These are phyloP conservation scores for Diaperis boleti DNA, from an alignment of 2,888 invertebrate species.

Conservation along the genomic window DNA sequence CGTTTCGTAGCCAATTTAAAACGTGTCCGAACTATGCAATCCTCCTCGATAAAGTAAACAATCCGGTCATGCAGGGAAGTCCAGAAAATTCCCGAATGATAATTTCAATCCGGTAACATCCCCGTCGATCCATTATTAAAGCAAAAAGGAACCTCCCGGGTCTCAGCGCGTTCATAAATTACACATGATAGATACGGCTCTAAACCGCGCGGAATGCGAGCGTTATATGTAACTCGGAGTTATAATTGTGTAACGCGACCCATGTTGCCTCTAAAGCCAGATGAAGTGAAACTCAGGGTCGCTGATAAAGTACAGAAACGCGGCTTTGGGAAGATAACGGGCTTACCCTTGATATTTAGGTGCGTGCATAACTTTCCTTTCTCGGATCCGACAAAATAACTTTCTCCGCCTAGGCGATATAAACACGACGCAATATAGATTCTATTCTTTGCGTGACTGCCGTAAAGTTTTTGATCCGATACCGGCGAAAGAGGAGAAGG, in stretches of 20 bases:
- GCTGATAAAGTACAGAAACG: slow-evolving; percentile 50
- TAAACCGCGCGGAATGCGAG: slow-evolving; percentile 40
- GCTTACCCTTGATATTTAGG: slow-evolving; percentile 51
- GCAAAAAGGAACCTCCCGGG: not conserved
- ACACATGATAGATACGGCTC: slow-evolving; percentile 37
- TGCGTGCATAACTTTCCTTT: slow-evolving; percentile 43
- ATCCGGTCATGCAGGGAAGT: too few relatives aligned
- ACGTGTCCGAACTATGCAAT: too few relatives aligned
- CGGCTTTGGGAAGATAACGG: slow-evolving; percentile 48
- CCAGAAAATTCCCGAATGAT: too few relatives aligned
- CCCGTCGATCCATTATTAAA: slow-evolving; percentile 8
- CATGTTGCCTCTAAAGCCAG: slow-evolving; percentile 41
- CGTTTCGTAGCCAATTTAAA: too few relatives aligned
- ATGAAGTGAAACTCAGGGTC: slow-evolving; percentile 42
- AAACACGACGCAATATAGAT: slow-evolving; percentile 25
- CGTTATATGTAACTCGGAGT: slow-evolving; percentile 36
- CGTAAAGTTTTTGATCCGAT: slow-evolving; percentile 19
- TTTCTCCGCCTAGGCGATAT: slow-evolving; percentile 34
- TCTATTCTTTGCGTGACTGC: slow-evolving; percentile 29
- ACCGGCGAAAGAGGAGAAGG: not conserved
- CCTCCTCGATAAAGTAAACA: too few relatives aligned
- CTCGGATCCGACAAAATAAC: slow-evolving; percentile 41
- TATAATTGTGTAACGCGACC: slow-evolving; percentile 42
- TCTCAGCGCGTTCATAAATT: slow-evolving; percentile 36
- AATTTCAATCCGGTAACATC: too few relatives aligned